Evolutionary conservation across 2,888 invertebrate genomes (phyloP), one percentile per base, ranked within the genome.

Genomic region (Drosophila neonasuta): DNA sequence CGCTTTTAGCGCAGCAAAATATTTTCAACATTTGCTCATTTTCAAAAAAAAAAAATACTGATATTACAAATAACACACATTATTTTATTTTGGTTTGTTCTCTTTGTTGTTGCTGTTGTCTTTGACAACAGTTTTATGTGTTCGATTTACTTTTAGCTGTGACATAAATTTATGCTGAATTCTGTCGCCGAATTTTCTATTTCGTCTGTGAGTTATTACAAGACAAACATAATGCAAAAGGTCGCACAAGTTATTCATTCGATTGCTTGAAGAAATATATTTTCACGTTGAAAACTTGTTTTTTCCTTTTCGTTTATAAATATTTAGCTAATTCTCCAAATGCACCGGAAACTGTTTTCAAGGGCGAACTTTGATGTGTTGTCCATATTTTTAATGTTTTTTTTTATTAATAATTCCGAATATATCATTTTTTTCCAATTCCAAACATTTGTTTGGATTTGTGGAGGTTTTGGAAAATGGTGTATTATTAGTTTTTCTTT

Each of bases 1-100:
- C 68, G 84, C 61, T 70, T 71, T 69, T 74, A 69, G 70, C 68
- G 54, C 72, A 76, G 55, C 24, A 68, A 68, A 68, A 72, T 61
- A 64, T 76, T 79, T 74, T 66, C 56, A 68, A 71, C 67, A 72
- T 77, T 82, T 65, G 77, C 73, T 80, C 71, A 83, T 84, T 75
- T 46, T 74, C 55, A 50, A 44, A 57, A 59, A 44, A 42, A 51
- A n/a, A 58, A 41, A 46, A 48, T n/a, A 54, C 10, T 24, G 6
- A 24, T 24, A 24, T 55, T 17, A 59, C 13, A 49, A 39, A 41
- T 3, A 20, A 39, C 20, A 44, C 44, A 55, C 13, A 48, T 29
- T 36, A 57, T 44, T 57, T 29, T 44, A 57, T 36, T 57, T 55
- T 20, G 48, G 8, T 46, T 54, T 68, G 54, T 59, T 58, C 44